phyloP scores from a whole-genome alignment of 2,888 invertebrate genomes.

The Lasioglossum leucozonium region DNA sequence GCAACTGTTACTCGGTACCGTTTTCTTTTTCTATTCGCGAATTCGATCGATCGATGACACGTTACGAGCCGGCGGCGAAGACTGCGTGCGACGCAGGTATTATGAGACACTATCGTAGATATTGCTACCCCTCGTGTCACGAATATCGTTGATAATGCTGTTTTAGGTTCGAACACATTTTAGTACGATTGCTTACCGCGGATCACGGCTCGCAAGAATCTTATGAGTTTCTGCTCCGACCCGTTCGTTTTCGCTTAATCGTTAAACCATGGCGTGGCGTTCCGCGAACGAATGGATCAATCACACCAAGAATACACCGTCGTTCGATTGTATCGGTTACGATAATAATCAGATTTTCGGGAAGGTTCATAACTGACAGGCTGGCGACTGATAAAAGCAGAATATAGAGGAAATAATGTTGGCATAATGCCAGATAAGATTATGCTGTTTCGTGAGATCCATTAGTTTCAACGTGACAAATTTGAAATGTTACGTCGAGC shows the following conservation, averaged over 20 bases:
- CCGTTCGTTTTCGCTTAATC: not conserved
- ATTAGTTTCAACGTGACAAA: not conserved
- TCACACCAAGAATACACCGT: not conserved
- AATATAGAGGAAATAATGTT: not conserved
- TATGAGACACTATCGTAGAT: constrained; percentile 40
- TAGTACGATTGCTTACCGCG: not conserved
- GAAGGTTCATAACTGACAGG: not conserved
- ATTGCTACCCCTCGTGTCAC: constrained; percentile 14
- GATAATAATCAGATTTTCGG: not conserved
- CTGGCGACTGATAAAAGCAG: not conserved
- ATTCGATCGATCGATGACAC: not conserved
- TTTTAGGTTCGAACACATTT: constrained; percentile 18
- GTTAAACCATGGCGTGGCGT: not conserved
- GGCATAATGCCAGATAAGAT: not conserved
- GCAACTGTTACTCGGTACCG: not conserved
- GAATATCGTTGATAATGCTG: constrained; percentile 44
- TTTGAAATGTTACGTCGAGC: not conserved
- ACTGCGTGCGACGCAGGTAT: constrained; percentile 7
- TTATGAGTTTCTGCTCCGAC: not conserved
- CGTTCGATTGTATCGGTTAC: no score
- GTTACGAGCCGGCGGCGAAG: not conserved
- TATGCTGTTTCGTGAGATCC: not conserved
- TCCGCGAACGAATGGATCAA: not conserved
- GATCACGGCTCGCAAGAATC: not conserved
- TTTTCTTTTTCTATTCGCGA: not conserved